These are phyloP conservation scores for Sipha flava DNA, from an alignment of 1,140 invertebrate genomes.

Conservation along the genomic window DNA sequence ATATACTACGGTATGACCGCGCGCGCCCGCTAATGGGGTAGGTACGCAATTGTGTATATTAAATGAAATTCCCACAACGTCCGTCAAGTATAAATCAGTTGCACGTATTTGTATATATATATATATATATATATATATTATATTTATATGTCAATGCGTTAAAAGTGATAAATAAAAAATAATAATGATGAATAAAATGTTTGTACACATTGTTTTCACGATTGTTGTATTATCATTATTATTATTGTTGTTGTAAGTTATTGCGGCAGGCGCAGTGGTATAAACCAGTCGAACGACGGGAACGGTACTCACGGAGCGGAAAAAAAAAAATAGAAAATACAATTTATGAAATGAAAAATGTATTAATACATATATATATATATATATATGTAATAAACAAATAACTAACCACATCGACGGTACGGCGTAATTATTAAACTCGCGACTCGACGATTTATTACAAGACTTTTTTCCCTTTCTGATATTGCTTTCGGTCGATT, in stretches of 20 bases:
- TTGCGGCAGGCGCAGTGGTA: not conserved
- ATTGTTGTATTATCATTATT: not conserved
- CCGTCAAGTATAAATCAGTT: not conserved
- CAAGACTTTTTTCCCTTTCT: not conserved
- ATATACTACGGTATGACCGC: not conserved
- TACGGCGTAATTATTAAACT: not conserved
- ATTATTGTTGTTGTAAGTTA: not conserved
- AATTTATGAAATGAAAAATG: not conserved
- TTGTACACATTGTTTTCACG: not conserved
- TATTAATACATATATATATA: not conserved
- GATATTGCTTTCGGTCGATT: not conserved
- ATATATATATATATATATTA: too few species aligned
- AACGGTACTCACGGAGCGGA: not conserved
- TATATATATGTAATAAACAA: not conserved
- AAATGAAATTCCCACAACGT: not conserved
- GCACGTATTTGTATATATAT: too few species aligned
- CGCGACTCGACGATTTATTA: not conserved
- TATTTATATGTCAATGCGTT: too few species aligned
- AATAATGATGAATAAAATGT: not conserved
- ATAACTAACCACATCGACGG: not conserved
- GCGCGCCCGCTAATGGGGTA: slow-evolving; percentile 3
- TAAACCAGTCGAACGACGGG: slow-evolving; percentile 2
- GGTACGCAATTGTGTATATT: too few species aligned
- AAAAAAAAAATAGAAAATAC: not conserved
- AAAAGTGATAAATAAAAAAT: not conserved